Base-by-base conservation (phyloP, 2,888 invertebrate genomes). In the Nomada ferruginata region DNA sequence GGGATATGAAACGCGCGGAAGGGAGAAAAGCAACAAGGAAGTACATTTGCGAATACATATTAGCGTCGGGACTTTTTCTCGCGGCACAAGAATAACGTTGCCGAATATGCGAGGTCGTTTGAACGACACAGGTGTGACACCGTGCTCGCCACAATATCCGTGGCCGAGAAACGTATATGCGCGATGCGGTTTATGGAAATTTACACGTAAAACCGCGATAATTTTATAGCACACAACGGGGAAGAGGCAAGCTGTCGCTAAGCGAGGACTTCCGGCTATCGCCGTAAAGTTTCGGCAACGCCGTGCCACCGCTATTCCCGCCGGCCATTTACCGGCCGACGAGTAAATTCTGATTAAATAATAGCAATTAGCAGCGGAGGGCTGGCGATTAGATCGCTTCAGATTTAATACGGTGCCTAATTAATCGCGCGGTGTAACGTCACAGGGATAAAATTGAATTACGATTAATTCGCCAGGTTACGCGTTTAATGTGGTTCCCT, bases 341-440 rank as follows among this genome's bases (percentile, higher is more conserved):
- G 70, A 73, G 70, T 72, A 77, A 83, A 83, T 83, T 82, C 66
- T 77, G 83, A 83, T 83, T 83, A 73, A 76, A 82, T 82, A 82
- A 76, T 69, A 57, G 68, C 65, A 83, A 82, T 83, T 83, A 78
- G 50, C 71, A 55, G 74, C 36, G 81, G 59, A 55, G 23, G 15
- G 11, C 53, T 10, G 42, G 42, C 65, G 76, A 81, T 81, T 82
- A 81, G 69, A 82, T 75, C 82, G 70, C 55, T 70, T 71, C 66
- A 64, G 82, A 82, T 81, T 81, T 71, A 82, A 82, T 81, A 82
- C 20, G 26, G 23, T 53, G 76, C 52, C 57, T 80, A 81, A 81
- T 81, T 81, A 81, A 81, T 81, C 69, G 81, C 53, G 57, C 23
- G 42, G 59, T 60, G 47, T 76, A 78, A 68, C 55, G 76, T 57